These are phyloP conservation scores for Platycheirus albimanus DNA, from an alignment of 2,888 invertebrate species.

Conservation along the genomic window DNA sequence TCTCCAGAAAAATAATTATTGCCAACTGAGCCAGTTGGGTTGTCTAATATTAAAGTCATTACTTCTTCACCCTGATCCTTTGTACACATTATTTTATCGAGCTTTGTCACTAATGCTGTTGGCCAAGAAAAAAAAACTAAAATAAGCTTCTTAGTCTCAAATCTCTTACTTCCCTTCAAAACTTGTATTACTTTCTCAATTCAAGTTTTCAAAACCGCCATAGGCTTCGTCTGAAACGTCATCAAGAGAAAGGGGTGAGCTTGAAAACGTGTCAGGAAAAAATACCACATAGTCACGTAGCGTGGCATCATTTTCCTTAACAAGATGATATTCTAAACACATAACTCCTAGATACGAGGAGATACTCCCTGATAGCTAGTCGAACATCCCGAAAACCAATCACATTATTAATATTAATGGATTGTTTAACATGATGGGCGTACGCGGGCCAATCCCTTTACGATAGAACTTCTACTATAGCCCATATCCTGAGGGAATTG, in stretches of 20 bases:
- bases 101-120: too few species aligned
- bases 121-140: too few species aligned
- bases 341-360: background rate
- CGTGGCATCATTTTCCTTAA: slow-evolving; percentile 28
- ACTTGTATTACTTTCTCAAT: too few species aligned
- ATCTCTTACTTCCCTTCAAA: background rate
- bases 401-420: slow-evolving; percentile 80
- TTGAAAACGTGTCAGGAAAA: background rate
- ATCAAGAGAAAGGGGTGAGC: slow-evolving; percentile 38
- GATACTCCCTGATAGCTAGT: slow-evolving; percentile 15
- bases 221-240: too few species aligned
- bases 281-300: slow-evolving; percentile 56
- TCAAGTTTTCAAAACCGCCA: too few species aligned
- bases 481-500: slow-evolving; percentile 29
- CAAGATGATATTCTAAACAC: slow-evolving; percentile 17
- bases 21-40: too few species aligned
- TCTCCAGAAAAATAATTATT: too few species aligned
- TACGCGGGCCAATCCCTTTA: slow-evolving; percentile 60
- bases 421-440: slow-evolving; percentile 80
- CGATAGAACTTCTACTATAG: background rate
- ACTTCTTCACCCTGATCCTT: too few species aligned
- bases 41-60: too few species aligned
- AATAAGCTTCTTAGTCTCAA: too few species aligned
- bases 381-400: slow-evolving; percentile 60
- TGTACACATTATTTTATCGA: too few species aligned